These are phyloP conservation scores for Aphelinus certus DNA, from an alignment of 1,140 invertebrate genomes.

Conservation along the genomic window DNA sequence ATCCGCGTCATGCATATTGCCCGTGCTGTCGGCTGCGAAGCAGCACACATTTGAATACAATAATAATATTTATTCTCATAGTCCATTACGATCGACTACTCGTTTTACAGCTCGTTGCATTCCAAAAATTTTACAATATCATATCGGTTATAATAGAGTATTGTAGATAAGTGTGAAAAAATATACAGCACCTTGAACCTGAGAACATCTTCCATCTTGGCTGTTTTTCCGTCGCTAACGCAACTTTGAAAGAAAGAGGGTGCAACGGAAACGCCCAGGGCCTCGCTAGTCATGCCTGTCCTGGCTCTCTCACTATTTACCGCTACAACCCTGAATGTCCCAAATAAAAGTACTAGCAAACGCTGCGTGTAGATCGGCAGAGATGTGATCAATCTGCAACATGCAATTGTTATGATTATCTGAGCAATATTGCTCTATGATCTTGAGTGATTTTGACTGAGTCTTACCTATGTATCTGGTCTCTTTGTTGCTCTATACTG, in stretches of 20 bases:
- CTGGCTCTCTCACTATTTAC: constrained; percentile 88
- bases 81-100: background rate
- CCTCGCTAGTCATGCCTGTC: constrained; percentile 96
- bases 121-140: background rate
- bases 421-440: background rate
- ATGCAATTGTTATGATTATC: no score
- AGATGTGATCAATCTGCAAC: constrained; percentile 84
- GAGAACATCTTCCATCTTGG: constrained; percentile 93
- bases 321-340: constrained; percentile 96
- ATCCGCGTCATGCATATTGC: constrained; percentile 35
- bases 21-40: constrained; percentile 13
- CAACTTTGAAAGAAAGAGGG: constrained; percentile 98
- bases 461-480: constrained; percentile 88
- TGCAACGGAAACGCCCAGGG: constrained; percentile 92
- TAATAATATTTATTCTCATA: constrained; percentile 18
- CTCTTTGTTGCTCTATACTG: constrained; percentile 84
- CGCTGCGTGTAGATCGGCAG: constrained; percentile 91
- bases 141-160: no score
- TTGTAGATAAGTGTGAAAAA: no score
- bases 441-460: background rate
- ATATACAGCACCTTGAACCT: constrained; percentile 81
- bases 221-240: constrained; percentile 91
- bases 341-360: constrained; percentile 93
- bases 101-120: constrained; percentile 9
- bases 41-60: constrained; percentile 26